Base-by-base conservation (phyloP, 2,888 invertebrate species). In the Acleris sparsana region DNA sequence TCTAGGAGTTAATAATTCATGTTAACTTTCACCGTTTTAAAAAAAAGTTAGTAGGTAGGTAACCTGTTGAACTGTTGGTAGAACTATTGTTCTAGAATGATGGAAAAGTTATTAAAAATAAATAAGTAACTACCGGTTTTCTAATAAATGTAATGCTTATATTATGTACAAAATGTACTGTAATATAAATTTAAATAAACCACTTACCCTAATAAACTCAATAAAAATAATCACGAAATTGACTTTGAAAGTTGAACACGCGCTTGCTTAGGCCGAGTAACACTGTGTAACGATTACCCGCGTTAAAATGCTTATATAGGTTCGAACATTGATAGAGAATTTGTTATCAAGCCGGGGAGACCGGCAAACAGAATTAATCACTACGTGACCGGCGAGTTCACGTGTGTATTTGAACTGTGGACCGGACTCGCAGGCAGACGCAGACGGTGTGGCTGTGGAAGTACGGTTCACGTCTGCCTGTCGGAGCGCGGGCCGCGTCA, bases 321-420 rank as follows among this genome's bases (percentile, higher is more conserved):
- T 39, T 39, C 62, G 60, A 33, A 25, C 53, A 53, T 57, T 44
- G 61, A 61, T 62, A 65, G 22, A 1, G 56, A 58, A 60, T 66
- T 5, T 46, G 25, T 58, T 68, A 73, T 69, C 62, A 70, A 70
- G 62, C 70, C 67, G 69, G 73, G 69, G 71, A 59, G 58, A 70
- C 64, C 68, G n/a, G n/a, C n/a, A n/a, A n/a, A n/a, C n/a, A n/a
- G n/a, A n/a, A n/a, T n/a, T n/a, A n/a, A n/a, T n/a, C n/a, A n/a
- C n/a, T n/a, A n/a, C n/a, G n/a, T n/a, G 58, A 70, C 64, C 68
- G 72, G 71, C 63, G 57, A 60, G 55, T 80, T 83, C 85, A 84
- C 86, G 85, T 82, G 85, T 78, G 79, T 5, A 39, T 57, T 62
- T 55, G 81, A 75, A 84, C 82, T 82, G 77, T 82, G 82, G 72